A percentile compares a stretch with the other conserved stretches of the same genome.
These are phyloP conservation scores for Musca domestica DNA, from an alignment of 1,140 invertebrate species.

Conservation along the genomic window DNA sequence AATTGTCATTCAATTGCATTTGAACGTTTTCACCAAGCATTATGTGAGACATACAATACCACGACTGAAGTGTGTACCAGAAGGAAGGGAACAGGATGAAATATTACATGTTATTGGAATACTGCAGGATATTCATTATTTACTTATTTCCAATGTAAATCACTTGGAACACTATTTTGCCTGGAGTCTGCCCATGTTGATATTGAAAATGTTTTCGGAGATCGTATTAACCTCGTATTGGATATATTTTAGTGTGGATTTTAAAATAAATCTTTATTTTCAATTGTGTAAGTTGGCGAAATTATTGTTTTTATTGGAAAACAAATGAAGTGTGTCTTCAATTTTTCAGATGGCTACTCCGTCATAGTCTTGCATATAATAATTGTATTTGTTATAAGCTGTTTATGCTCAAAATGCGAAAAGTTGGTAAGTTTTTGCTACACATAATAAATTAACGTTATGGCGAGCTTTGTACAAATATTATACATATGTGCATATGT, in stretches of 20 bases:
- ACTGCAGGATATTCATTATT: background rate
- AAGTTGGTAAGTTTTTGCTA: background rate
- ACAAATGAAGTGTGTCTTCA: no score
- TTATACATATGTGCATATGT: no score
- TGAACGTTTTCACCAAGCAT: background rate
- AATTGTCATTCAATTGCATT: background rate
- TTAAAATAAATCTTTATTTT: background rate
- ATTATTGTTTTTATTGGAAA: no score
- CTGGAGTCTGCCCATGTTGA: background rate
- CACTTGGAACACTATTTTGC: background rate
- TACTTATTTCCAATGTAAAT: background rate
- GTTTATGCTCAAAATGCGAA: constrained; percentile 3
- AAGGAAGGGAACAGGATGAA: background rate
- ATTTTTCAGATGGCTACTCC: background rate
- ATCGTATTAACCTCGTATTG: background rate
- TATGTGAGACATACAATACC: background rate
- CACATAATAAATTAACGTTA: no score
- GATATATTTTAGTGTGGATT: constrained; percentile 6
- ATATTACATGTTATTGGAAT: background rate
- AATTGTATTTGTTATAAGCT: background rate
- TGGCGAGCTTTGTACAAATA: no score
- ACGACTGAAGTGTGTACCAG: background rate
- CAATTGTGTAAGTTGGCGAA: constrained; percentile 3
- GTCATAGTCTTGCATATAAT: background rate
- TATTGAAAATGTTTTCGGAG: constrained; percentile 10